These are phyloP conservation scores for Zenarchopterus dispar DNA, from an alignment of 2,797 vertebrate genomes.

Conservation along the genomic window DNA sequence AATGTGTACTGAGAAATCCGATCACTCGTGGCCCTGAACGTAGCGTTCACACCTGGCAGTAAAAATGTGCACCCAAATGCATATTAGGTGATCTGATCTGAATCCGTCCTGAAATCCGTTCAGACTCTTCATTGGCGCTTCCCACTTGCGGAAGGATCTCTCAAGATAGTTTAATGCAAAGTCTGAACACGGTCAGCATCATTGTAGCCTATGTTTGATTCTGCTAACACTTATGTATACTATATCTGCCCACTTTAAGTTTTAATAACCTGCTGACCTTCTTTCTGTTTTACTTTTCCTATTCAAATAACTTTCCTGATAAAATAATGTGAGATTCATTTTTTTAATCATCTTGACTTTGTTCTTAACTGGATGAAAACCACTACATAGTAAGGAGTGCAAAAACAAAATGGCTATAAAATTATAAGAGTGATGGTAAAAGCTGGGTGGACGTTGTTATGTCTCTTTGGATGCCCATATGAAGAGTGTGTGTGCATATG, in stretches of 20 bases:
- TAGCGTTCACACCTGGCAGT: not conserved
- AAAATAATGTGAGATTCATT: conserved; percentile 55
- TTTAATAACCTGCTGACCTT: conserved; percentile 57
- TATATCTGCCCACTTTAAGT: conserved; percentile 34
- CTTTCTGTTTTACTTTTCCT: conserved; percentile 16
- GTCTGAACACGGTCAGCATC: conserved; percentile 8
- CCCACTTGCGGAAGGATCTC: too few species aligned
- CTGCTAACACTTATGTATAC: conserved; percentile 1
- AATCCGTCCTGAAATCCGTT: too few species aligned
- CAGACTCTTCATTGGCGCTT: too few species aligned
- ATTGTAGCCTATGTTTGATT: conserved; percentile 26
- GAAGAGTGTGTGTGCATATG: too few species aligned
- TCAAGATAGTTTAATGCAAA: too few species aligned
- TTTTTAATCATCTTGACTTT: conserved; percentile 42
- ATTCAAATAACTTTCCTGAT: conserved; percentile 26
- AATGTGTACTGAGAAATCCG: not conserved
- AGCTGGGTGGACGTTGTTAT: conserved; percentile 5
- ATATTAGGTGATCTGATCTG: too few species aligned
- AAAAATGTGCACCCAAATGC: too few species aligned
- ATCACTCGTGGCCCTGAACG: not conserved
- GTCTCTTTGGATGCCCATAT: not conserved
- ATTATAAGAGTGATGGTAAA: conserved; percentile 6
- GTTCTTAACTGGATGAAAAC: conserved; percentile 67
- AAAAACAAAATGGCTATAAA: conserved; percentile 11
- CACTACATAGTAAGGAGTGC: conserved; percentile 53